phyloP scores from a whole-genome alignment of 2,113 vertebrate genomes.

The Eurystomus gularis region DNA sequence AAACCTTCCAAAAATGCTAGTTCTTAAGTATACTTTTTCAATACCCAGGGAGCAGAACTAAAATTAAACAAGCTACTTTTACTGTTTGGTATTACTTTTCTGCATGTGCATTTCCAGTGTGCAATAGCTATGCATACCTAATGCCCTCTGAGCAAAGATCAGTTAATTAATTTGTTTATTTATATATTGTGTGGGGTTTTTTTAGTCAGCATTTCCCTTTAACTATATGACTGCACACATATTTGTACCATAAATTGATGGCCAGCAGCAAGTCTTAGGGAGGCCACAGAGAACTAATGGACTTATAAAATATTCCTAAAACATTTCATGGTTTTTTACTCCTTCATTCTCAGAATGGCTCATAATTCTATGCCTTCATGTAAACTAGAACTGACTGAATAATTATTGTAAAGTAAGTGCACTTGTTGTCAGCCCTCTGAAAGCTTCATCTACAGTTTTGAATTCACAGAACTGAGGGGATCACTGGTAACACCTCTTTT shows the following conservation, averaged over 20 bases:
- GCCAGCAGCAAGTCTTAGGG: background rate
- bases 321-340: background rate
- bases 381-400: background rate
- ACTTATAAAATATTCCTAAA: background rate
- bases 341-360: background rate
- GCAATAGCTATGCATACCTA: background rate
- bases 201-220: background rate
- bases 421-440: background rate
- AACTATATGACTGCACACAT: background rate
- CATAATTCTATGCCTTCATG: background rate
- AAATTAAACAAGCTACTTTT: background rate
- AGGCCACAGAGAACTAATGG: background rate
- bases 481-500: fast-evolving
- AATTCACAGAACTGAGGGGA: background rate
- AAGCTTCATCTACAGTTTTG: background rate
- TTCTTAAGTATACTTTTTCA: background rate
- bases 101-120: background rate
- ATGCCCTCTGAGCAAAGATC: background rate
- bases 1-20: background rate
- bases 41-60: background rate
- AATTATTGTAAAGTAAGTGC: background rate
- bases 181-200: background rate
- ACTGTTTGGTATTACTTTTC: background rate
- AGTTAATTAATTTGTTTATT: background rate
- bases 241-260: background rate